A percentile compares a stretch with the other conserved stretches of the same genome.
Conservation (phyloP, 2,797 vertebrate species). For the Cossypha dichroa region DNA sequence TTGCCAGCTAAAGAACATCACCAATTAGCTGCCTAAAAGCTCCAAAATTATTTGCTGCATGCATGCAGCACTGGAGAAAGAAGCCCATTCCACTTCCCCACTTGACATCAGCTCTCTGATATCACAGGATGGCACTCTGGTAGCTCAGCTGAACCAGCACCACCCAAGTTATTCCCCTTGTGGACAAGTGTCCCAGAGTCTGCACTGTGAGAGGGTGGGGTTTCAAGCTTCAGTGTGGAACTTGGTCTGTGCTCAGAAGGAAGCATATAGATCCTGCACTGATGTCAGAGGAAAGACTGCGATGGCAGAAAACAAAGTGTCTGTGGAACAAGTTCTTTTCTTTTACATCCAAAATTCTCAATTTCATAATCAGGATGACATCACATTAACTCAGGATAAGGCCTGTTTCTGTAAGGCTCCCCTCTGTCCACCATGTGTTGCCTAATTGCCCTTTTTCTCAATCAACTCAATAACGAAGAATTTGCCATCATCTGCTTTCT, state of each 20-base stretch:
- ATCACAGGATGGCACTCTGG: not conserved
- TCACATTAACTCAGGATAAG: not conserved
- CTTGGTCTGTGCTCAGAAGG: not conserved
- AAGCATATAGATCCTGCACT: not conserved
- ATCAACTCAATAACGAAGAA: not conserved
- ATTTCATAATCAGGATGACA: not conserved
- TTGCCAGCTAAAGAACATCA: not conserved
- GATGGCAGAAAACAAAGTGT: not conserved
- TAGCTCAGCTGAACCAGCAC: not conserved
- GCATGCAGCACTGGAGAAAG: not conserved
- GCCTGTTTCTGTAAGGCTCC: not conserved
- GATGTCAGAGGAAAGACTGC: not conserved
- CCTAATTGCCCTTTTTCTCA: not conserved
- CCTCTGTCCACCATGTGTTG: not conserved
- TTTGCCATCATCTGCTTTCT: not conserved
- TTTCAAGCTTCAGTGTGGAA: not conserved
- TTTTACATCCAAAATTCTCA: not conserved
- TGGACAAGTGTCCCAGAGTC: not conserved
- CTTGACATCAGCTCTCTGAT: not conserved
- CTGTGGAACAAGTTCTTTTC: not conserved
- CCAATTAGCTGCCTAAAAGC: not conserved
- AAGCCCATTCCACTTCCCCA: not conserved
- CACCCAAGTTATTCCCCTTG: not conserved
- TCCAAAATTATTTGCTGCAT: not conserved
- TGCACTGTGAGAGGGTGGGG: not conserved